These are phyloP conservation scores for Pammene fasciana DNA, from an alignment of 2,888 invertebrate genomes.

Conservation along the genomic window DNA sequence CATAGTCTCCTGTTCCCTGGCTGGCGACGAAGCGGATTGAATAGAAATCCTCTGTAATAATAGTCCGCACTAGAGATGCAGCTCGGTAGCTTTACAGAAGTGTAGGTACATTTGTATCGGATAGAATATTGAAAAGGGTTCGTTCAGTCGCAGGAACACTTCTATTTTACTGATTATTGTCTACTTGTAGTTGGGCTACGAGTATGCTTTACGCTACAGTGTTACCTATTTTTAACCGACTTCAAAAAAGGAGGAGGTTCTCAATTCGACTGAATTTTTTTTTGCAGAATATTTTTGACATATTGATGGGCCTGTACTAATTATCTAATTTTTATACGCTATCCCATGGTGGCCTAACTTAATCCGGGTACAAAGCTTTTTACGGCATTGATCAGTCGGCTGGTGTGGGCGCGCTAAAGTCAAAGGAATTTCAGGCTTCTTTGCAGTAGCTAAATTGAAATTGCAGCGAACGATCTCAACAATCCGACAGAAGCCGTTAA, in stretches of 20 bases:
- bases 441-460: neutral
- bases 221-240: too few relatives aligned
- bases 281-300: too few relatives aligned
- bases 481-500: too few relatives aligned
- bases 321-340: too few relatives aligned
- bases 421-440: too few relatives aligned
- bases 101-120: slow-evolving; percentile 10
- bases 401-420: too few relatives aligned
- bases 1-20: neutral
- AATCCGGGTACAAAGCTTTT: too few relatives aligned
- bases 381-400: too few relatives aligned
- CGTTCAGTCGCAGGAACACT: neutral
- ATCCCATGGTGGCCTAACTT: too few relatives aligned
- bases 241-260: too few relatives aligned
- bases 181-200: neutral
- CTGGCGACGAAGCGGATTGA: slow-evolving; percentile 24
- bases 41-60: slow-evolving; percentile 33
- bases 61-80: slow-evolving; percentile 5
- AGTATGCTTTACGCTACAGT: neutral
- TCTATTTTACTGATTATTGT: neutral
- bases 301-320: too few relatives aligned
- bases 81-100: slow-evolving; percentile 14
- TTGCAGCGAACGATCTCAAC: neutral
- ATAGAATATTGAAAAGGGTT: slow-evolving; percentile 22
- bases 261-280: too few relatives aligned